A percentile compares a stretch with the other conserved stretches of the same genome.
These are phyloP conservation scores for Sinotaia quadrata DNA, from an alignment of 2,888 invertebrate species.

Conservation along the genomic window DNA sequence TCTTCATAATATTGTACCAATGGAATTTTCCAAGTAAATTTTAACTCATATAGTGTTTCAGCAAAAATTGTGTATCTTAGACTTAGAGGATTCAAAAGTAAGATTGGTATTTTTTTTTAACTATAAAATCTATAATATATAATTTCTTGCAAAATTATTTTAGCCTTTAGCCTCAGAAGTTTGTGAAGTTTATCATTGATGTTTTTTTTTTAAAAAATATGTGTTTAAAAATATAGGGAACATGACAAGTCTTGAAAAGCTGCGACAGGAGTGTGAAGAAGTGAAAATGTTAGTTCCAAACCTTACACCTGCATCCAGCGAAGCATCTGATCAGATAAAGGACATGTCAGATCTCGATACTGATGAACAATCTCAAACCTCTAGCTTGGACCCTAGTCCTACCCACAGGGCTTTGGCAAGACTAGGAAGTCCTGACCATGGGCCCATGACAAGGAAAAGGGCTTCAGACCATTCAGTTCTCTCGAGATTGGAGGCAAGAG, in stretches of 20 bases:
- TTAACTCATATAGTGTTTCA: too few relatives aligned
- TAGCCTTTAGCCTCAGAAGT: too few relatives aligned
- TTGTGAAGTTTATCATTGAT: too few relatives aligned
- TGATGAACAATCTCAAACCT: conserved; percentile 25
- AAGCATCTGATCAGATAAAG: conserved; percentile 36
- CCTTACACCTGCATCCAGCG: conserved; percentile 49
- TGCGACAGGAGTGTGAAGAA: conserved; percentile 65
- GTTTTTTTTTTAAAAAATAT: too few relatives aligned
- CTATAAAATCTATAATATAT: too few relatives aligned
- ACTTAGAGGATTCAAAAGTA: too few relatives aligned
- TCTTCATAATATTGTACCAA: too few relatives aligned
- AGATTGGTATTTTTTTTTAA: too few relatives aligned
- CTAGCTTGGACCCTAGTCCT: conserved; percentile 25
- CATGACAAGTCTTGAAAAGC: conserved; percentile 57
- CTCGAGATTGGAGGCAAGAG: not conserved
- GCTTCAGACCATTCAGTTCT: too few relatives aligned
- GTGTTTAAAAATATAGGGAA: conserved; percentile 50
- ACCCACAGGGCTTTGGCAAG: conserved; percentile 4
- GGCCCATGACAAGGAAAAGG: not conserved
- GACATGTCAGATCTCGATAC: conserved; percentile 38
- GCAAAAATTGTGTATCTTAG: too few relatives aligned
- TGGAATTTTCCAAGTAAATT: too few relatives aligned
- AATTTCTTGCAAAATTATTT: too few relatives aligned
- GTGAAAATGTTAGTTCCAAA: conserved; percentile 63
- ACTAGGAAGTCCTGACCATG: not conserved